Conservation (phyloP, 2,888 invertebrate genomes). For the Rhynchonema sp. region DNA sequence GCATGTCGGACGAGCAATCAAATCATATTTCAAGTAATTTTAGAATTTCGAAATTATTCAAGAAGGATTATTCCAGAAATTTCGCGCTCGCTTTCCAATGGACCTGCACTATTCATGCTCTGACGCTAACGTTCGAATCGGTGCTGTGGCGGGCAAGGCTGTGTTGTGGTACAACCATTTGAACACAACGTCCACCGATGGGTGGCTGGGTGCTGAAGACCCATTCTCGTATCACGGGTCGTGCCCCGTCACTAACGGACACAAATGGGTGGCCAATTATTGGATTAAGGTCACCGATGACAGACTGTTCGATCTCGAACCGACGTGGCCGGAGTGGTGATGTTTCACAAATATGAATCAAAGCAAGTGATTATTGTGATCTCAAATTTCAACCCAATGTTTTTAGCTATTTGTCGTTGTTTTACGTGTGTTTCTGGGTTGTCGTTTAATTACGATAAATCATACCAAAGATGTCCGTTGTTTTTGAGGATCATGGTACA, state of each 20-base stretch:
- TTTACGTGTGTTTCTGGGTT: too few species aligned
- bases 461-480: too few species aligned
- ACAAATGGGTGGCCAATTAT: conserved; percentile 25
- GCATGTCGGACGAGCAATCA: too few species aligned
- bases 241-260: conserved; percentile 17
- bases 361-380: too few species aligned
- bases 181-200: conserved; percentile 12
- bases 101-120: conserved; percentile 15
- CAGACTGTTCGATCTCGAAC: conserved; percentile 6
- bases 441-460: too few species aligned
- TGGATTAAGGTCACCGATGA: conserved; percentile 20
- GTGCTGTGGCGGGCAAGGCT: conserved; percentile 17
- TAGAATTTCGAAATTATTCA: too few species aligned
- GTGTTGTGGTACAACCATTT: conserved; percentile 24
- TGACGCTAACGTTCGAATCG: conserved; percentile 13
- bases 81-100: background rate
- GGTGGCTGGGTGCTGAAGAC: conserved; percentile 19
- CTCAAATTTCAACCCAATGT: too few species aligned
- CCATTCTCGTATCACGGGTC: conserved; percentile 18
- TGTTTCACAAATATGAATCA: too few species aligned
- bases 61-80: background rate
- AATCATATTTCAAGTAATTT: too few species aligned
- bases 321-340: too few species aligned
- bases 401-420: too few species aligned
- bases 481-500: too few species aligned